Base-by-base conservation (phyloP, 2,113 vertebrate genomes). In the Tragulus kanchil region DNA sequence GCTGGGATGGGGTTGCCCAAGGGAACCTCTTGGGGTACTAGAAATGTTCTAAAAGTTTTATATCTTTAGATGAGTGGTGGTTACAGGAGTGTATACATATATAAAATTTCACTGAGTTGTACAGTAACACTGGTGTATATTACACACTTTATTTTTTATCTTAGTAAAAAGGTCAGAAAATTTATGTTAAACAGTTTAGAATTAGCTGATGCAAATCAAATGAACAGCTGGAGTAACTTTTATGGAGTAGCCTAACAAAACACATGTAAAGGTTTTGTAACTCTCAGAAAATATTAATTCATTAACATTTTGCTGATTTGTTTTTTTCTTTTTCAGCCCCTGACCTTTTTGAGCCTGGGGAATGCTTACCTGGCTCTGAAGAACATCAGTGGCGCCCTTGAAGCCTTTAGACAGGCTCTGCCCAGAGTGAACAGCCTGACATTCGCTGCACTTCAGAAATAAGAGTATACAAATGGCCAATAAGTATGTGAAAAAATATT, bases 301-400 rank as follows among this genome's bases (percentile, higher is more conserved):
- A 86, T 93, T 93, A 94, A 95, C 58, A 79, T 94, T 94, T 87
- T 97, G 42, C 59, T 96, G 52, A 79, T 79, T 82, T 78, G 52
- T 78, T 85, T 77, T 83, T 45, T 97, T 94, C 93, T 31, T 95
- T 97, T 92, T 92, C 96, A 99, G 99, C 99, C 99, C 16, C 98
- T 99, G 98, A 99, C 99, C 12, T 98, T 99, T 96, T 96, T 99
- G 97, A 99, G 99, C 98, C 98, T 99, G 96, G 99, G 99, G 98
- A 99, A 99, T 17, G 98, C 99, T 0, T 99, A 99, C 78, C 98
- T 99, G 97, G 99, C 99, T 96, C 98, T 99, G 98, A 99, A 99
- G 96, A 99, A 99, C 94, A 98, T 99, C 84, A 99, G 99, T 64
- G 99, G 99, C 50, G 99, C 99, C 1, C 98, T 99, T 97, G 98